Evolutionary conservation across 1,140 invertebrate species (phyloP).

Genomic region (Sarcophaga peregrina): DNA sequence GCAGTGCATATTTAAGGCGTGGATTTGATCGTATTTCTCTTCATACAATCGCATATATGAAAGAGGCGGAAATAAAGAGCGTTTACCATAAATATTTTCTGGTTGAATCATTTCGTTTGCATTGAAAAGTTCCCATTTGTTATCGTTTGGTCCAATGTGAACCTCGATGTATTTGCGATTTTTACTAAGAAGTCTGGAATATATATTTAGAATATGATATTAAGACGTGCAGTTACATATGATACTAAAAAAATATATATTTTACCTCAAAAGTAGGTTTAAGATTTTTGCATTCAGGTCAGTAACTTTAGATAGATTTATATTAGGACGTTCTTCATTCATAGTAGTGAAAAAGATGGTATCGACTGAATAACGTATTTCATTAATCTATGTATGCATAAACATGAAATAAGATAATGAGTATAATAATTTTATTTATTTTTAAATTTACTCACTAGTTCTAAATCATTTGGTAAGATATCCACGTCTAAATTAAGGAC

Average conservation of each 20-base stretch:
- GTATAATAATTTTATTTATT: not conserved
- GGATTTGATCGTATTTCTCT: slow-evolving; percentile 48
- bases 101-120: slow-evolving; percentile 65
- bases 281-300: slow-evolving; percentile 49
- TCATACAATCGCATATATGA: slow-evolving; percentile 62
- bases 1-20: slow-evolving; percentile 58
- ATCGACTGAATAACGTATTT: slow-evolving; percentile 73
- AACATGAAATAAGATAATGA: not conserved
- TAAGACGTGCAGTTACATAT: slow-evolving; percentile 3
- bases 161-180: slow-evolving; percentile 60
- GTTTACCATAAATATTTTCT: slow-evolving; percentile 63
- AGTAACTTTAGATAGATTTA: slow-evolving; percentile 28
- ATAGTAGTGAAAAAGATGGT: slow-evolving; percentile 67
- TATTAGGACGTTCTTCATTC: slow-evolving; percentile 60
- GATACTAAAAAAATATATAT: not conserved
- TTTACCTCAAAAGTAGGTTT: slow-evolving; percentile 49
- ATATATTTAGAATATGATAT: slow-evolving; percentile 10
- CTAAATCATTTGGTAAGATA: slow-evolving; percentile 74
- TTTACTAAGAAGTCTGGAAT: slow-evolving; percentile 53
- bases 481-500: slow-evolving; percentile 80
- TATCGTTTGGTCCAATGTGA: slow-evolving; percentile 54
- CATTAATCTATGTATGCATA: slow-evolving; percentile 69
- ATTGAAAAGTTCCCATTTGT: slow-evolving; percentile 64
- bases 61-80: slow-evolving; percentile 71
- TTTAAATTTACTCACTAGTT: slow-evolving; percentile 66